Evolutionary conservation across 2,888 invertebrate species (phyloP).

Genomic region (Andricus quercusramuli): DNA sequence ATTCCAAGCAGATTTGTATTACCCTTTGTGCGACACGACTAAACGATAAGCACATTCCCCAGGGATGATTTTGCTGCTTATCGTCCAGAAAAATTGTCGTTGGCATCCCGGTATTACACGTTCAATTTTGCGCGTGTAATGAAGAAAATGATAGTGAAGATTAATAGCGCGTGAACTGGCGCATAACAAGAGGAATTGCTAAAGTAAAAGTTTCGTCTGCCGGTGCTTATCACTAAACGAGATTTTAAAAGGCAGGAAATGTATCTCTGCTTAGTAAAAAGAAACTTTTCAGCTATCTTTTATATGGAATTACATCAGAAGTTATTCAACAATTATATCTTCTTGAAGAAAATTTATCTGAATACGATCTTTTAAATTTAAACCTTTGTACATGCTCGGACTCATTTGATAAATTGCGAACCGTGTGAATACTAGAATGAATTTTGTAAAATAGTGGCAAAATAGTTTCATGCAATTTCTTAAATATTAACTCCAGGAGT

Average conservation of each 20-base stretch:
- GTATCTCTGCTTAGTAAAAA: not conserved
- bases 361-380: not conserved
- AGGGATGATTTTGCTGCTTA: conserved; percentile 29
- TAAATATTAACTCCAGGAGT: too few species aligned
- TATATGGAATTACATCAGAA: not conserved
- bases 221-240: conserved; percentile 6
- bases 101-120: conserved; percentile 9
- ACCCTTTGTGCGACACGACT: conserved; percentile 39
- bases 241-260: not conserved
- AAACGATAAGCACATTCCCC: conserved; percentile 26
- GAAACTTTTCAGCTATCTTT: not conserved
- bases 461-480: too few species aligned
- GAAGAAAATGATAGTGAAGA: conserved; percentile 26
- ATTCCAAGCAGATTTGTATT: conserved; percentile 42
- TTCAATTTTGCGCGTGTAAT: conserved; percentile 22
- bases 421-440: too few species aligned
- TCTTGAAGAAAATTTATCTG: not conserved
- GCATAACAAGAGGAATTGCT: conserved; percentile 1
- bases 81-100: conserved; percentile 8
- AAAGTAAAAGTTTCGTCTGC: not conserved
- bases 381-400: not conserved
- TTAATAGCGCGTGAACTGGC: conserved; percentile 23
- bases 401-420: too few species aligned
- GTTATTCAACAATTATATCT: not conserved
- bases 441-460: too few species aligned